Conservation (phyloP, 2,797 vertebrate species). For the Tragelaphus eurycerus region DNA sequence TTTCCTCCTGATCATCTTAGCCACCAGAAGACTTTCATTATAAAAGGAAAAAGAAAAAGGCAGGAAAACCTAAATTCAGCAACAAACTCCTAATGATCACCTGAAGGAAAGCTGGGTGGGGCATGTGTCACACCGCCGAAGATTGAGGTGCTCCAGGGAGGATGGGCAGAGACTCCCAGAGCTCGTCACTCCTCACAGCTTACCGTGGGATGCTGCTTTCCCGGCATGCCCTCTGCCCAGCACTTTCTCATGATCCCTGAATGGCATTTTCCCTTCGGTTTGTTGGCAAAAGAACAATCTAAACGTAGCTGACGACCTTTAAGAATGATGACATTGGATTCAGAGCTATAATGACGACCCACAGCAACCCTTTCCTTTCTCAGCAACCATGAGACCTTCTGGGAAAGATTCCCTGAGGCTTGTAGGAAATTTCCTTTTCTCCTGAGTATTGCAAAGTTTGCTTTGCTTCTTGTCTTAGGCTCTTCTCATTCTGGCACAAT, state of each 20-base stretch:
- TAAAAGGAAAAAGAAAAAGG: constrained; percentile 6
- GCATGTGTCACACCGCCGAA: background rate
- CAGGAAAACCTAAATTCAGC: background rate
- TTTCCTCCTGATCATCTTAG: background rate
- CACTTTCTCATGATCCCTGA: background rate
- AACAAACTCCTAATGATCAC: background rate
- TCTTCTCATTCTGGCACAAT: background rate
- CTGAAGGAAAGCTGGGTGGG: background rate
- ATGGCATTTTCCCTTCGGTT: background rate
- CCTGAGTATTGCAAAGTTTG: background rate
- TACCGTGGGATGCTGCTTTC: background rate
- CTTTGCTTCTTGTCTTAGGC: background rate
- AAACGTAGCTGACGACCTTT: background rate
- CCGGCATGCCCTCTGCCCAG: background rate
- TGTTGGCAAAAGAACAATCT: background rate
- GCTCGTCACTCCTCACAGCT: background rate
- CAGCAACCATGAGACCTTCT: constrained; percentile 2
- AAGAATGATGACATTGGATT: background rate
- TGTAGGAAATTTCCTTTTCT: background rate
- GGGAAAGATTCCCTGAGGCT: constrained; percentile 1
- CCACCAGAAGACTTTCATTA: background rate
- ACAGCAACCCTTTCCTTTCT: constrained; percentile 1
- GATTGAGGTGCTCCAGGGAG: background rate
- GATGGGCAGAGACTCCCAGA: background rate
- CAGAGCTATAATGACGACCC: background rate